Evolutionary conservation across 2,888 invertebrate species (phyloP).

Genomic region (Noctua fimbriata): DNA sequence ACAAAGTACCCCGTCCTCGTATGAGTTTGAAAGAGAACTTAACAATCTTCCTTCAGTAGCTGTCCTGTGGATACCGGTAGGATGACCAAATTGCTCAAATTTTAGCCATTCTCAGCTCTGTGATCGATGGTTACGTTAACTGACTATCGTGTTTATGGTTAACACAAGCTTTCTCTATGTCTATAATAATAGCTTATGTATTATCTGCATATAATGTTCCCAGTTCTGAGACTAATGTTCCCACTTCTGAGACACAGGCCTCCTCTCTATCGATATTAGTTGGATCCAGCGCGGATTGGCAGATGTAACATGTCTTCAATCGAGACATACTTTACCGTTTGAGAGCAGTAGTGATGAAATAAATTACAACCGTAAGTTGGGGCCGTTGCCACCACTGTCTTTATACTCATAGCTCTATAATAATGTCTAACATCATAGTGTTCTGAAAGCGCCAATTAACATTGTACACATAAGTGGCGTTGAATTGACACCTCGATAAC

Average conservation of each 20-base stretch:
- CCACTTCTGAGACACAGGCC: too few relatives aligned
- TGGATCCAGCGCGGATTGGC: background rate
- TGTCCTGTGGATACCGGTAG: too few relatives aligned
- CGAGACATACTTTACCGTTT: background rate
- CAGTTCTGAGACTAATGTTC: too few relatives aligned
- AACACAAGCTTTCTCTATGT: too few relatives aligned
- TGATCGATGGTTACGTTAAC: too few relatives aligned
- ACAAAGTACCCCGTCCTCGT: background rate
- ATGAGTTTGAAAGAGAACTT: background rate
- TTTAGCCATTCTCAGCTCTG: too few relatives aligned
- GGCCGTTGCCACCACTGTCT: background rate
- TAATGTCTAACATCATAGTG: slow-evolving; percentile 4
- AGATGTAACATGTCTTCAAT: background rate
- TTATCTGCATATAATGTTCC: too few relatives aligned
- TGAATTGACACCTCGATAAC: slow-evolving; percentile 51
- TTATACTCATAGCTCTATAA: background rate
- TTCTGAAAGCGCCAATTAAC: slow-evolving; percentile 37
- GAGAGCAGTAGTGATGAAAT: too few relatives aligned
- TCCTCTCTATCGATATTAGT: too few relatives aligned
- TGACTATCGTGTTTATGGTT: too few relatives aligned
- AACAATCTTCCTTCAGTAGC: background rate
- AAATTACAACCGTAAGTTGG: background rate
- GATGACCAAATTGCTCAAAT: too few relatives aligned
- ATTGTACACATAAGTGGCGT: slow-evolving; percentile 14
- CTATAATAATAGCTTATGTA: too few relatives aligned